Percentiles rank a stretch among this genome's conserved stretches.
phyloP scores from a whole-genome alignment of 2,797 vertebrate genomes.

The Girardinus metallicus region DNA sequence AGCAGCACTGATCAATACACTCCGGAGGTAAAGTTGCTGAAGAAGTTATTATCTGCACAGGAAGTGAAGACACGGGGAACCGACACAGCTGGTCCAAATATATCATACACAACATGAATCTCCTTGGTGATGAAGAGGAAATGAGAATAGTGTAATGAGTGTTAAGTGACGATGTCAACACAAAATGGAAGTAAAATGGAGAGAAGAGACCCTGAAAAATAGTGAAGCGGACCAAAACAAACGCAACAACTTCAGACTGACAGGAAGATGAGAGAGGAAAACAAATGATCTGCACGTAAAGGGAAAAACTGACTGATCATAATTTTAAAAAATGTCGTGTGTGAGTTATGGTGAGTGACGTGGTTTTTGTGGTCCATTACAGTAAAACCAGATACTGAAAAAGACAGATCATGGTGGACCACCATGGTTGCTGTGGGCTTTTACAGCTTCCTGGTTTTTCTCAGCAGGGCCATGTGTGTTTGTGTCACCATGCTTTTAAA shows the following conservation, averaged over 20 bases:
- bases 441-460: constrained; percentile 58
- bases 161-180: constrained; percentile 8
- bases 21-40: constrained; percentile 69
- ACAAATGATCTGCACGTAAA: not conserved
- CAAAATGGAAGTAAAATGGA: constrained; percentile 6
- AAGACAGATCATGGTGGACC: constrained; percentile 57
- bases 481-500: constrained; percentile 8
- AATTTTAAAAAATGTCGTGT: not conserved
- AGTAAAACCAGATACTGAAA: constrained; percentile 42
- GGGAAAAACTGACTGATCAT: not conserved
- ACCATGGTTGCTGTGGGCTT: constrained; percentile 52
- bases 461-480: constrained; percentile 18
- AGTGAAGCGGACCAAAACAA: not conserved
- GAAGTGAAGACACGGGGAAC: constrained; percentile 24
- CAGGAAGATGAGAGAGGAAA: not conserved
- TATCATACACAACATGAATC: constrained; percentile 38
- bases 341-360: constrained; percentile 31
- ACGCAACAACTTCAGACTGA: not conserved
- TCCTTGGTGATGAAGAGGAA: constrained; percentile 39
- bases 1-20: constrained; percentile 61
- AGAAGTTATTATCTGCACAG: constrained; percentile 47
- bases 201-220: not conserved
- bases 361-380: constrained; percentile 61
- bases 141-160: constrained; percentile 13
- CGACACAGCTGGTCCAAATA: constrained; percentile 38